phyloP scores from a whole-genome alignment of 2,113 vertebrate genomes.

The Silurus glanis region DNA sequence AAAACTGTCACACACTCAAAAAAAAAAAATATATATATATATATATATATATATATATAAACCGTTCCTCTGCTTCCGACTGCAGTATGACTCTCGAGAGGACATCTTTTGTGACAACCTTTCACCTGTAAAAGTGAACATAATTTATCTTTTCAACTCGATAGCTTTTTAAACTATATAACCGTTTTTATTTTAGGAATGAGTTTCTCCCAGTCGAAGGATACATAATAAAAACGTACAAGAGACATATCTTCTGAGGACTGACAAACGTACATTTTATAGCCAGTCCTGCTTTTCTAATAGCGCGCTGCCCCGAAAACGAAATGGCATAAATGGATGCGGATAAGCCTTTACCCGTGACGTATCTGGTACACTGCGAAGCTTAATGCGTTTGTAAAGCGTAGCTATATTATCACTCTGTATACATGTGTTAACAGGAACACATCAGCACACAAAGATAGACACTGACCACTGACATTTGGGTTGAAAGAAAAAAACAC shows the following conservation, averaged over 20 bases:
- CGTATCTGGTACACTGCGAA: too few species aligned
- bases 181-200: neutral
- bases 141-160: neutral
- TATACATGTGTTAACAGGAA: neutral
- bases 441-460: neutral
- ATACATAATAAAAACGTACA: neutral
- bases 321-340: neutral
- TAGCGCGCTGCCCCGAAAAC: neutral
- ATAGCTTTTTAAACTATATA: neutral
- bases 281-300: neutral
- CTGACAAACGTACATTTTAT: neutral
- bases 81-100: neutral
- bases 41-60: neutral
- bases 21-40: neutral
- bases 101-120: constrained; percentile 3
- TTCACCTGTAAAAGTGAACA: neutral
- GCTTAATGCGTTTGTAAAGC: neutral
- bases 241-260: neutral
- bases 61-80: neutral
- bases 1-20: neutral
- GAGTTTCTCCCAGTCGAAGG: neutral
- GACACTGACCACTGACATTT: neutral
- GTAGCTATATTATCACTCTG: neutral
- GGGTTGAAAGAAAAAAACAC: too few species aligned
- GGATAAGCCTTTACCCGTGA: neutral